Evolutionary conservation across 37 sponge, comb jelly and placozoan species (phyloP).

Genomic region (Beroe ovata): DNA sequence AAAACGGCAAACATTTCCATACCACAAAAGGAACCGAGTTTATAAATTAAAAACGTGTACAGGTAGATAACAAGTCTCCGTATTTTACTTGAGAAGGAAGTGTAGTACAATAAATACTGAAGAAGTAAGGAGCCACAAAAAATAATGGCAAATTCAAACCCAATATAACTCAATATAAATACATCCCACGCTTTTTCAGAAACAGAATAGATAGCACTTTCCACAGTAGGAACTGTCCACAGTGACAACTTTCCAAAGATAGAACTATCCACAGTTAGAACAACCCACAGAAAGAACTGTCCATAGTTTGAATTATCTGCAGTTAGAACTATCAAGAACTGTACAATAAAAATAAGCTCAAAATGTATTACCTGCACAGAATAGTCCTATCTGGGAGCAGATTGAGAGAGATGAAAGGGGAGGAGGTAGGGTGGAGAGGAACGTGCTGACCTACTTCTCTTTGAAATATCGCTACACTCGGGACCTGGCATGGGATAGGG

Average conservation of each 20-base stretch:
- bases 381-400: constrained; percentile 12
- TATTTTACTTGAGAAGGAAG: too few species aligned
- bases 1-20: too few species aligned
- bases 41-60: not conserved
- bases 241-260: too few species aligned
- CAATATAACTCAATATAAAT: not conserved
- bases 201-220: too few species aligned
- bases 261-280: too few species aligned
- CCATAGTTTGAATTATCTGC: too few species aligned
- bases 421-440: constrained; percentile 36
- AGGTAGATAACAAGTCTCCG: not conserved
- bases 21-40: not conserved
- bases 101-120: too few species aligned
- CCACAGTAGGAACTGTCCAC: too few species aligned
- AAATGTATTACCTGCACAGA: not conserved
- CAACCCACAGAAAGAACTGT: too few species aligned
- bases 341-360: not conserved
- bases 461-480: constrained; percentile 18
- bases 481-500: constrained; percentile 17
- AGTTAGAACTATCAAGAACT: too few species aligned
- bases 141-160: not conserved
- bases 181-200: not conserved
- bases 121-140: not conserved
- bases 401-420: constrained; percentile 15
- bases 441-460: constrained; percentile 17